These are phyloP conservation scores for Catalaphyllia jardinei DNA, from an alignment of 64 coral and sea anemone species.

Conservation along the genomic window DNA sequence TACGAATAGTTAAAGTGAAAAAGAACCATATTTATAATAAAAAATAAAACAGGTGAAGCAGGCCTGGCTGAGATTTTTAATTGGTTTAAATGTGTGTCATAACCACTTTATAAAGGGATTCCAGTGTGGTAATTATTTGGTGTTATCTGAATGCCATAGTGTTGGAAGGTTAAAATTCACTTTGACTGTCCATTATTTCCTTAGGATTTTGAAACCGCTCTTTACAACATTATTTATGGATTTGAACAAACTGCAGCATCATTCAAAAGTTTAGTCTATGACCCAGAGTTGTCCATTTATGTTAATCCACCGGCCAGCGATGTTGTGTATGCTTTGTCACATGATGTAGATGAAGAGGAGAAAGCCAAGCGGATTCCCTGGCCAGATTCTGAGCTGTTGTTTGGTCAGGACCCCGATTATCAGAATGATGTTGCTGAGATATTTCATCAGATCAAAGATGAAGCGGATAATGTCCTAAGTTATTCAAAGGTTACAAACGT, in stretches of 20 bases:
- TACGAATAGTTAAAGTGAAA: no score
- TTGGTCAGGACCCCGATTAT: conserved; percentile 90
- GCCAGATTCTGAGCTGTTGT: conserved; percentile 84
- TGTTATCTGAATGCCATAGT: no score
- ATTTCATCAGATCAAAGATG: conserved; percentile 68
- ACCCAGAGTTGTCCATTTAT: conserved; percentile 60
- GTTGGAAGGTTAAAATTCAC: background rate
- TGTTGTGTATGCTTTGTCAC: conserved; percentile 81
- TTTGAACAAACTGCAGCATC: conserved; percentile 85
- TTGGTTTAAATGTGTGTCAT: no score
- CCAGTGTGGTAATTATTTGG: no score
- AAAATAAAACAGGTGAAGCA: no score
- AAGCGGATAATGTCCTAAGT: conserved; percentile 66
- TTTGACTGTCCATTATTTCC: background rate
- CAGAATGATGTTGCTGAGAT: conserved; percentile 73
- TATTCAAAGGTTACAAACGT: conserved; percentile 74
- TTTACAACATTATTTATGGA: conserved; percentile 63
- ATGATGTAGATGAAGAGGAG: conserved; percentile 63
- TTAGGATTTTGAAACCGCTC: conserved; percentile 74
- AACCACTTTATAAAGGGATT: no score
- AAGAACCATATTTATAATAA: no score
- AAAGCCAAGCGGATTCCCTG: conserved; percentile 62
- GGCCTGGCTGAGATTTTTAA: no score
- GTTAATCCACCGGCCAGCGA: conserved; percentile 80
- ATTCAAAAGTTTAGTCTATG: conserved; percentile 85